A percentile compares a stretch with the other conserved stretches of the same genome.
Conservation (phyloP, 2,888 invertebrate species). For the Craniophora ligustri region DNA sequence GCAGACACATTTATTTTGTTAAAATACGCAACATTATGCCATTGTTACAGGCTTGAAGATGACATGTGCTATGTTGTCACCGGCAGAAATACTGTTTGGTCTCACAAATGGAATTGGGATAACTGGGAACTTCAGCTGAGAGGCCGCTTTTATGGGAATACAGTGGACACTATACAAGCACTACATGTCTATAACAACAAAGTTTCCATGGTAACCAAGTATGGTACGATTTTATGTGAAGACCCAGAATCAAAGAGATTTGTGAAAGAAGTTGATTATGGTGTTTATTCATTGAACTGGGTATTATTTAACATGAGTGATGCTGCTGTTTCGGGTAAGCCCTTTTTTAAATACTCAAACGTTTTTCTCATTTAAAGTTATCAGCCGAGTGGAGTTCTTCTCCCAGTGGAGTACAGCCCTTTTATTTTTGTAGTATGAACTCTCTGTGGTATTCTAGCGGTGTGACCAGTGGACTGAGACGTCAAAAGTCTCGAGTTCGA, state of each 20-base stretch:
- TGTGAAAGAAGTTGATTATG: conserved; percentile 1
- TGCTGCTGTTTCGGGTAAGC: conserved; percentile 60
- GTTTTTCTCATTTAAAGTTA: no score
- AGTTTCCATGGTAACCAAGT: conserved; percentile 57
- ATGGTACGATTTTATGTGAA: conserved; percentile 51
- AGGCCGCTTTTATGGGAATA: conserved; percentile 53
- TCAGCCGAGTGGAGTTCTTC: no score
- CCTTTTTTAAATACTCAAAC: not conserved
- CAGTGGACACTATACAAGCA: conserved; percentile 28
- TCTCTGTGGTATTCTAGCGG: no score
- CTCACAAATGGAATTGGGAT: conserved; percentile 10
- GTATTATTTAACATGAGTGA: conserved; percentile 56
- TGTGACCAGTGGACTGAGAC: no score
- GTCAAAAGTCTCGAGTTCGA: no score
- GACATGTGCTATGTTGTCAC: conserved; percentile 56
- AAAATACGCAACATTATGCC: not conserved
- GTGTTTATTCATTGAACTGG: conserved; percentile 4
- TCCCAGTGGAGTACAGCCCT: no score
- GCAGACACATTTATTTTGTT: not conserved
- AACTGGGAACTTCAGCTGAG: conserved; percentile 42
- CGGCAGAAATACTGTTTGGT: conserved; percentile 38
- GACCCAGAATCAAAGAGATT: conserved; percentile 15
- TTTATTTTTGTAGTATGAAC: no score
- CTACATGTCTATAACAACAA: conserved; percentile 50
- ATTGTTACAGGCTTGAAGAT: conserved; percentile 56